Conservation (phyloP, 2,113 vertebrate genomes). For the Sander lucioperca region DNA sequence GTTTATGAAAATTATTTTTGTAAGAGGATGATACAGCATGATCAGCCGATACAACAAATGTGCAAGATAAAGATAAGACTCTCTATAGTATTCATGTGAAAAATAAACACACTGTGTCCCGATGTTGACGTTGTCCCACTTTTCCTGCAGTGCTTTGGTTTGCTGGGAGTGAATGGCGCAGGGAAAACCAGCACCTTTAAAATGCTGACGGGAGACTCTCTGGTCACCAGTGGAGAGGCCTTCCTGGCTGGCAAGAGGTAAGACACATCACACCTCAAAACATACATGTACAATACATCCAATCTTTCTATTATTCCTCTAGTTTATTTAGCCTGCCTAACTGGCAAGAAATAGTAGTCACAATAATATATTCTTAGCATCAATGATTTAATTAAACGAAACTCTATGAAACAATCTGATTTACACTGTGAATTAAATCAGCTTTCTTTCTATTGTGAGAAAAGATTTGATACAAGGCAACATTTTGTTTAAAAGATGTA, state of each 20-base stretch:
- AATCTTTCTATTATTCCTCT: neutral
- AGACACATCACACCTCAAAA: constrained; percentile 26
- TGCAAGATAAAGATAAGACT: neutral
- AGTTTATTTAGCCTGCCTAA: neutral
- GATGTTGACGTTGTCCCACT: neutral
- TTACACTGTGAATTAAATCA: neutral
- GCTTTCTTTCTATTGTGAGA: neutral
- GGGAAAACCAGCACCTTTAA: constrained; percentile 99
- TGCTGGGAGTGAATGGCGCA: constrained; percentile 97
- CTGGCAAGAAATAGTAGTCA: neutral
- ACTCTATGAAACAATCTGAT: neutral
- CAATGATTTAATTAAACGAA: neutral
- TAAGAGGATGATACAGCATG: neutral
- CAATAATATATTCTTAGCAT: neutral
- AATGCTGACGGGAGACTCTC: constrained; percentile 96
- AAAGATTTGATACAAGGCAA: neutral
- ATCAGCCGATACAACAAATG: neutral
- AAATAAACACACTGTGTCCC: neutral
- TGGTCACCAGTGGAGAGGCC: constrained; percentile 94
- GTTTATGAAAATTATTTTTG: neutral
- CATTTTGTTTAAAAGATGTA: neutral
- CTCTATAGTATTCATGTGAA: neutral
- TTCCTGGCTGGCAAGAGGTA: constrained; percentile 95
- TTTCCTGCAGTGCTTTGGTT: constrained; percentile 92
- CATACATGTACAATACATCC: neutral